A percentile compares a stretch with the other conserved stretches of the same genome.
These are phyloP conservation scores for Ischnura elegans DNA, from an alignment of 2,888 invertebrate genomes.

Conservation along the genomic window DNA sequence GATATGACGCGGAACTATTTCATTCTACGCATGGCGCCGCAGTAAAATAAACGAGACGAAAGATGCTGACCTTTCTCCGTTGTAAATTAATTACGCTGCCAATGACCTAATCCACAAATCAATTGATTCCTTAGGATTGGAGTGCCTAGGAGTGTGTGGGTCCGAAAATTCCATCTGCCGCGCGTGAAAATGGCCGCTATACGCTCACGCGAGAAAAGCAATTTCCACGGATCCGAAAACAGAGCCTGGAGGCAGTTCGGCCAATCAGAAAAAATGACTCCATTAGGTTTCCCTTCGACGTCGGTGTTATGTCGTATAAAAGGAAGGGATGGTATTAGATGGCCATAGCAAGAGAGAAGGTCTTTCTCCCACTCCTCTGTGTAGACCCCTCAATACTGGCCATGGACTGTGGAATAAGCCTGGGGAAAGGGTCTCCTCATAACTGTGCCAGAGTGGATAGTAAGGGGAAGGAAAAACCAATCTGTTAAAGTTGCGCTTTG, in stretches of 20 bases:
- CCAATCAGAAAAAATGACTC: slow-evolving; percentile 12
- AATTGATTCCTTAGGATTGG: background rate
- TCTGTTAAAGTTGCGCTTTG: slow-evolving; percentile 11
- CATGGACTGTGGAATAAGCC: background rate
- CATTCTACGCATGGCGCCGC: too few species aligned
- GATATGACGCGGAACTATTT: too few species aligned
- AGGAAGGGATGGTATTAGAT: background rate
- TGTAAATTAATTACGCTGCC: background rate
- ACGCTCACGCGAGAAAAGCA: background rate
- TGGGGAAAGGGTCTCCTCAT: background rate
- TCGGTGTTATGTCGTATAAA: background rate
- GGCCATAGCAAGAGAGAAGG: background rate
- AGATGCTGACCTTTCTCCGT: too few species aligned
- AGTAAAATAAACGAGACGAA: too few species aligned
- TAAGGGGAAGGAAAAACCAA: background rate
- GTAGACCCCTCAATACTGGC: background rate
- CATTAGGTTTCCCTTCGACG: slow-evolving; percentile 12
- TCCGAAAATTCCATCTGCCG: background rate
- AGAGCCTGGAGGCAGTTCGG: background rate
- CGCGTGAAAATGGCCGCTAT: background rate
- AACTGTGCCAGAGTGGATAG: background rate
- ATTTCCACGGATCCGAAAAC: background rate
- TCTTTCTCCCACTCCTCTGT: too few species aligned
- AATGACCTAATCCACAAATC: background rate
- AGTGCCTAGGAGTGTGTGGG: background rate